Evolutionary conservation across 1,140 invertebrate species (phyloP), one percentile per base, ranked within the genome.

Genomic region (Rhagoletis pomonella): DNA sequence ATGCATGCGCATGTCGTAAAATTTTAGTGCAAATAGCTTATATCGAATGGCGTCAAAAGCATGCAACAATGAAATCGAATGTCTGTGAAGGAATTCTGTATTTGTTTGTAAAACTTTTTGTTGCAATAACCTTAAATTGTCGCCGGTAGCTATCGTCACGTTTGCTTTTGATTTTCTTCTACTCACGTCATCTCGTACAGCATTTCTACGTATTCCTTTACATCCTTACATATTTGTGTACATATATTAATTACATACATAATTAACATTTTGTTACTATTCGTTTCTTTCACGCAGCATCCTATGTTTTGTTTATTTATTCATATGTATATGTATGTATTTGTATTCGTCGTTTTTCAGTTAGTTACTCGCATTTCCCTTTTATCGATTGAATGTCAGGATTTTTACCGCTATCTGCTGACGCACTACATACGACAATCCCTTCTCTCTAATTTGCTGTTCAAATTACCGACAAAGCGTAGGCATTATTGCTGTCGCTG

Each of bases 331-430:
- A 12, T 81, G 19, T 55, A 58, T 55, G 67, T 73, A 4, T 47
- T 5, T 59, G 81, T 42, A 14, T 39, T 9, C 4, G 59, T 39
- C n/a, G 7, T 10, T 62, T 60, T 62, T 17, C 58, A 86, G 58
- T 62, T 62, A 44, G 39, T 55, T 60, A 60, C 42, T 65, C 85
- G n/a, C 62, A 65, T 60, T 47, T 60, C 39, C 59, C 17, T 62
- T 86, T 65, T 44, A 86, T 86, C 55, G 85, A 86, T 86, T 65
- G 29, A 0, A 62, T 86, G 85, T 14, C 29, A 44, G 7, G 58
- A 29, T 17, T 17, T 12, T 58, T 12, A 39, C 59, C 3, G 5
- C n/a, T 50, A 59, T 4, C 47, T 58, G 39, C 3, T 42, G 4
- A 1, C 67, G 0, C 29, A 67, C 19, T n/a, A 65, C 7, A 44